These are phyloP conservation scores for Carterocephalus palaemon DNA, from an alignment of 2,888 invertebrate species.

Conservation along the genomic window DNA sequence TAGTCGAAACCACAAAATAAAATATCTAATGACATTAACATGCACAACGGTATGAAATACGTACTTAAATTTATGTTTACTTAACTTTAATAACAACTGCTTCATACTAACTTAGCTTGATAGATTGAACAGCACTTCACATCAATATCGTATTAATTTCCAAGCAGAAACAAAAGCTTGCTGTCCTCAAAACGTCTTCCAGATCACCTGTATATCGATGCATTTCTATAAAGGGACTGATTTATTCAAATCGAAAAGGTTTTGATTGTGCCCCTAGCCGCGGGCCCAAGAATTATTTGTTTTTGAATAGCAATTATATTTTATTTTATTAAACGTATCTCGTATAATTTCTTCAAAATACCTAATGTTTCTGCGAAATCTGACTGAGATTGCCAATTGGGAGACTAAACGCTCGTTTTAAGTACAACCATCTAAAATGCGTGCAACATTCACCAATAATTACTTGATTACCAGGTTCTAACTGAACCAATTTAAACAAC, in stretches of 20 bases:
- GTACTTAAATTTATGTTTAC: not conserved
- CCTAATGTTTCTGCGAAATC: constrained; percentile 68
- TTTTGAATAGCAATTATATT: constrained; percentile 78
- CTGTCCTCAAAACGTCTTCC: constrained; percentile 2
- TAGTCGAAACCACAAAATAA: too few species aligned
- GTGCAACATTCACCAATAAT: constrained; percentile 50
- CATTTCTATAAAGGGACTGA: constrained; percentile 76
- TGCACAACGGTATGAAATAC: too few species aligned
- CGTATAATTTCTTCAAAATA: constrained; percentile 61
- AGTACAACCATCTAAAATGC: constrained; percentile 36
- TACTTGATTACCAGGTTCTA: constrained; percentile 44
- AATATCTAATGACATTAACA: too few species aligned
- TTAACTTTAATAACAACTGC: not conserved
- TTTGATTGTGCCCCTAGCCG: constrained; percentile 68
- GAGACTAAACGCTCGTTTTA: constrained; percentile 39
- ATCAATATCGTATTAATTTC: not conserved
- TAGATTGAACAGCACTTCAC: too few species aligned
- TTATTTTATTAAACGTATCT: constrained; percentile 71
- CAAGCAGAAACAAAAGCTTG: not conserved
- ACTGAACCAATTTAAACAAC: constrained; percentile 11
- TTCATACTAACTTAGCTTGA: too few species aligned
- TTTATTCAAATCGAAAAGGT: constrained; percentile 76
- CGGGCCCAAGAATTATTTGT: constrained; percentile 71
- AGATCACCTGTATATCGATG: constrained; percentile 57
- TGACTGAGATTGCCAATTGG: constrained; percentile 50